These are phyloP conservation scores for Philereme vetulata DNA, from an alignment of 2,888 invertebrate genomes.

Conservation along the genomic window DNA sequence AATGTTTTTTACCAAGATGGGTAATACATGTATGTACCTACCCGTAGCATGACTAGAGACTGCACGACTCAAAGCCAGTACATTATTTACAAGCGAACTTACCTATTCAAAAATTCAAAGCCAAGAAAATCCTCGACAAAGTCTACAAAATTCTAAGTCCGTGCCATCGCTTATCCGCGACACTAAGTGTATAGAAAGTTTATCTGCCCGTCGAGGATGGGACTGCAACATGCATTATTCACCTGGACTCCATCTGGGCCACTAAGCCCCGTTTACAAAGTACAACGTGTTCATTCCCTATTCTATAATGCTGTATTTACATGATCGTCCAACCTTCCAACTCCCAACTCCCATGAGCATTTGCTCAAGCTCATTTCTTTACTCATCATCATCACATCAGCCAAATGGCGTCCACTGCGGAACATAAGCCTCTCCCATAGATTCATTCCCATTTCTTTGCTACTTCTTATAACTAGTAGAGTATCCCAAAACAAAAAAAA, in stretches of 20 bases:
- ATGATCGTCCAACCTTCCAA: no score
- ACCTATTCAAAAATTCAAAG: constrained; percentile 19
- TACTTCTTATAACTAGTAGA: no score
- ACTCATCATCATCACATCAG: no score
- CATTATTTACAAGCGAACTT: not conserved
- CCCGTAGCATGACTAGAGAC: no score
- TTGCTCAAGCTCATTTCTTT: no score
- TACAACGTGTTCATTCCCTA: constrained; percentile 29
- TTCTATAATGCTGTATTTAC: constrained; percentile 3
- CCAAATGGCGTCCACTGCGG: no score
- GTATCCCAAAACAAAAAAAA: no score
- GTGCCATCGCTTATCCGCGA: constrained; percentile 32
- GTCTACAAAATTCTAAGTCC: constrained; percentile 20
- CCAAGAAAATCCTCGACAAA: constrained; percentile 16
- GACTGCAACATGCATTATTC: constrained; percentile 48
- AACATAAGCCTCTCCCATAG: no score
- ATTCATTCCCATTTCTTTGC: no score
- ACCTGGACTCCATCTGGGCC: constrained; percentile 37
- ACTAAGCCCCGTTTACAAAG: constrained; percentile 41
- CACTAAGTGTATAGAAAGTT: constrained; percentile 34
- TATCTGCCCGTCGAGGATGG: constrained; percentile 32
- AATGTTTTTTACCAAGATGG: no score
- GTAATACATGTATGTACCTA: no score
- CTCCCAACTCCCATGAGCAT: no score
- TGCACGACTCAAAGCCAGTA: not conserved